phyloP scores from a whole-genome alignment of 2,888 invertebrate genomes.

The Adineta ricciae region DNA sequence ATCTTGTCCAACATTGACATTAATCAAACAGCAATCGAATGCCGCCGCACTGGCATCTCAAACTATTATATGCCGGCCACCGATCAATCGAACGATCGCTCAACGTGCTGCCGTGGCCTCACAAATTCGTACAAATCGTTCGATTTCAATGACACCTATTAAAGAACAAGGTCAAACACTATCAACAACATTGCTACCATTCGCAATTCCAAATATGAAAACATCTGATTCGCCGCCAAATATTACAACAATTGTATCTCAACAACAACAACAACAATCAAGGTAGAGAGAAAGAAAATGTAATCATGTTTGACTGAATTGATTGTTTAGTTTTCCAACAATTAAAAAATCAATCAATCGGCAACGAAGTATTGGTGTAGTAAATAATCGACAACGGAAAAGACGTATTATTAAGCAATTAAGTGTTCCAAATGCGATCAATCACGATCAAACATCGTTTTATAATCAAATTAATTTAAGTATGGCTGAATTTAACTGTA shows the following conservation, averaged over 20 bases:
- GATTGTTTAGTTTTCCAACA: not conserved
- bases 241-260: not conserved
- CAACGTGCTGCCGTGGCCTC: not conserved
- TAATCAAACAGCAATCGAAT: not conserved
- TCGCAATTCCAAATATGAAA: not conserved
- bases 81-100: not conserved
- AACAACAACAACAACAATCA: not conserved
- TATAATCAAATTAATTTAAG: not conserved
- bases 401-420: not conserved
- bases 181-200: not conserved
- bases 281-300: not conserved
- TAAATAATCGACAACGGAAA: not conserved
- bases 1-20: not conserved
- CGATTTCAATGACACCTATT: not conserved
- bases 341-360: not conserved
- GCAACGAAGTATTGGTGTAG: not conserved
- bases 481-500: not conserved
- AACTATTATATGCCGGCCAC: not conserved
- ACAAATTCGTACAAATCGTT: not conserved
- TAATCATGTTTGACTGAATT: not conserved
- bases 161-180: not conserved
- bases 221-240: not conserved
- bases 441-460: not conserved
- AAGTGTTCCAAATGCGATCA: not conserved
- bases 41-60: not conserved